Evolutionary conservation across 2,888 invertebrate genomes (phyloP), one percentile per base, ranked within the genome.

Genomic region (Lasioglossum malachurum): DNA sequence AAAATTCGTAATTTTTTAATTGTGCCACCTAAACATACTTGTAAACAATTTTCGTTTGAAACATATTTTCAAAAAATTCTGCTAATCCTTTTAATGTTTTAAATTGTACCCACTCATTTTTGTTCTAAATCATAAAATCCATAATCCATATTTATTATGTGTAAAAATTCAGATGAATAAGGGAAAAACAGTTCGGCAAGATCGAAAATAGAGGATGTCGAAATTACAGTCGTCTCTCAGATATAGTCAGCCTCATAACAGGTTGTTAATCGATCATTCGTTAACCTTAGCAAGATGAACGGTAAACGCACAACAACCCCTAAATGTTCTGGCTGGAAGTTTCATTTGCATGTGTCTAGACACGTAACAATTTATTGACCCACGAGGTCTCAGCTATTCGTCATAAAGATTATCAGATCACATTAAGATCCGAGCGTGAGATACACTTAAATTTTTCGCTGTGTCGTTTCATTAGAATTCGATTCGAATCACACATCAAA

Each of bases 261-360:
- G 87, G 87, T 87, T 85, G 86, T 76, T 86, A 82, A 87, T 87
- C 85, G 86, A 87, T 87, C 85, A 86, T 80, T 87, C 85, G 74
- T 84, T 82, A 82, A 76, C 75, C 81, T 81, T 78, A 41, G 60
- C 23, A 75, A 67, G 41, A 84, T 78, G 49, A 77, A 71, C 74
- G 23, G 12, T 67, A 72, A 84, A 80, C 71, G 75, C 69, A 80
- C 41, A 64, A 53, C 64, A 82, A 73, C 44, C 64, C 38, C 74
- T 69, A 53, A 49, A 75, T 71, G 44, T 71, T 71, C 57, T 44
- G 46, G 57, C 31, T 77, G 41, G n/a, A 78, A 83, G 82, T 75
- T 85, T 78, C 41, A 79, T 79, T 84, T 84, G 71, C 74, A 83
- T 76, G 71, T 38, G 85, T 83, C 67, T 78, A 76, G 79, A 67